These are phyloP conservation scores for Athene cunicularia DNA, from an alignment of 2,113 vertebrate genomes.

Conservation along the genomic window DNA sequence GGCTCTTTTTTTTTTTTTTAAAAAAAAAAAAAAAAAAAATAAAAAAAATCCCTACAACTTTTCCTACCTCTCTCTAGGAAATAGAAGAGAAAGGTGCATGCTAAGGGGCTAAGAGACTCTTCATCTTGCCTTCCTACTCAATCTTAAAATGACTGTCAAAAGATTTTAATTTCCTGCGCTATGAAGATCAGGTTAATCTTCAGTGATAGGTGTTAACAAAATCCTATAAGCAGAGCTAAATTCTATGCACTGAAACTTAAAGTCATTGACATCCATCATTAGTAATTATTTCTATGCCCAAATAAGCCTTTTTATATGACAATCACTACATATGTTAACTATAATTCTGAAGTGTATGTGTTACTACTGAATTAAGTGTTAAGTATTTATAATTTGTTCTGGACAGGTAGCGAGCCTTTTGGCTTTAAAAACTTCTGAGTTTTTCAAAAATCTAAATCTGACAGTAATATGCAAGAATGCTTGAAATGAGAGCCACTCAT, in stretches of 20 bases:
- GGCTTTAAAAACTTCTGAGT: neutral
- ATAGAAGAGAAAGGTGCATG: neutral
- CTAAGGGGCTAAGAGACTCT: conserved; percentile 13
- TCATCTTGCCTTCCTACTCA: conserved; percentile 11
- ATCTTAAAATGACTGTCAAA: conserved; percentile 53
- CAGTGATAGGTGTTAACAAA: conserved; percentile 62
- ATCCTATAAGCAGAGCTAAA: conserved; percentile 46
- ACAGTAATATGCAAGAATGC: neutral
- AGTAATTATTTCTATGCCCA: conserved; percentile 12
- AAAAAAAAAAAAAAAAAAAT: no score
- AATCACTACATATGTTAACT: neutral
- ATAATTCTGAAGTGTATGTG: neutral
- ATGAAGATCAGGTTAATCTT: conserved; percentile 51
- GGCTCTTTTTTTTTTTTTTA: neutral
- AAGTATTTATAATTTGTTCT: neutral
- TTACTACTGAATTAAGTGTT: neutral
- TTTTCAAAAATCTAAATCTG: neutral
- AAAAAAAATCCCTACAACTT: neutral
- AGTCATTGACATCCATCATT: conserved; percentile 15
- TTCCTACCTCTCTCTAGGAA: neutral
- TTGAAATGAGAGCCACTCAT: neutral
- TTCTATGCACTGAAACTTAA: neutral
- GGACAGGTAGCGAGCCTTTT: neutral
- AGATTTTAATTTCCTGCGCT: conserved; percentile 41
- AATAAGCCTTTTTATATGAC: conserved; percentile 29